phyloP scores from a whole-genome alignment of 2,797 vertebrate genomes.

The Silurus aristotelis region DNA sequence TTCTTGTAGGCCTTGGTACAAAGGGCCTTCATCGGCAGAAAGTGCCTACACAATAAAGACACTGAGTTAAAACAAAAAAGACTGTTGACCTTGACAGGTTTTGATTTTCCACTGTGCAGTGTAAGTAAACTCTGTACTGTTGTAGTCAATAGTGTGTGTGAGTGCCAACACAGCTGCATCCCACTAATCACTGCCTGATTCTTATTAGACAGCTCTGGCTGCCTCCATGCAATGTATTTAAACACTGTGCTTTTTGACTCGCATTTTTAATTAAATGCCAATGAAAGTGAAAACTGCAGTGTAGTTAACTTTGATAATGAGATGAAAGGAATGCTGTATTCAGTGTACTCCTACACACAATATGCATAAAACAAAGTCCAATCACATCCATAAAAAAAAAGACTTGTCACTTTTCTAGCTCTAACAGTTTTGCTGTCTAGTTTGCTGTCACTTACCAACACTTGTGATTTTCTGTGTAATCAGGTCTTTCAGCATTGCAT shows the following conservation, averaged over 20 bases:
- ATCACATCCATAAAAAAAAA: neutral
- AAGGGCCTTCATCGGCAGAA: slow-evolving; percentile 11
- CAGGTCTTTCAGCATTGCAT: slow-evolving; percentile 90
- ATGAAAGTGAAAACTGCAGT: neutral
- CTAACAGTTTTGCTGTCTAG: neutral
- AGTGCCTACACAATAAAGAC: slow-evolving; percentile 29
- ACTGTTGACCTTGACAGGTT: slow-evolving; percentile 5
- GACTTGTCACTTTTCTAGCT: neutral
- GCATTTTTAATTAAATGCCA: slow-evolving; percentile 1
- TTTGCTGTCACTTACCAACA: slow-evolving; percentile 82
- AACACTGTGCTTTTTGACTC: neutral
- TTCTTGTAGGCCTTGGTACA: neutral
- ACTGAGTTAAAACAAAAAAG: neutral
- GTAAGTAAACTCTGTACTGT: slow-evolving; percentile 11
- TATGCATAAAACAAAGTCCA: neutral
- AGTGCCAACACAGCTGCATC: slow-evolving; percentile 10
- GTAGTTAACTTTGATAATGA: slow-evolving; percentile 4
- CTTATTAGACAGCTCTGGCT: neutral
- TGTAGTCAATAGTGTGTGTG: slow-evolving; percentile 10
- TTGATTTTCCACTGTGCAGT: slow-evolving; percentile 15
- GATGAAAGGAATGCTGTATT: neutral
- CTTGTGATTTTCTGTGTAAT: slow-evolving; percentile 91
- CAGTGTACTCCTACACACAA: neutral
- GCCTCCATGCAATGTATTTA: neutral
- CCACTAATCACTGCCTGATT: slow-evolving; percentile 25